Base-by-base conservation (phyloP, 1,140 invertebrate genomes). In the Popillia japonica region DNA sequence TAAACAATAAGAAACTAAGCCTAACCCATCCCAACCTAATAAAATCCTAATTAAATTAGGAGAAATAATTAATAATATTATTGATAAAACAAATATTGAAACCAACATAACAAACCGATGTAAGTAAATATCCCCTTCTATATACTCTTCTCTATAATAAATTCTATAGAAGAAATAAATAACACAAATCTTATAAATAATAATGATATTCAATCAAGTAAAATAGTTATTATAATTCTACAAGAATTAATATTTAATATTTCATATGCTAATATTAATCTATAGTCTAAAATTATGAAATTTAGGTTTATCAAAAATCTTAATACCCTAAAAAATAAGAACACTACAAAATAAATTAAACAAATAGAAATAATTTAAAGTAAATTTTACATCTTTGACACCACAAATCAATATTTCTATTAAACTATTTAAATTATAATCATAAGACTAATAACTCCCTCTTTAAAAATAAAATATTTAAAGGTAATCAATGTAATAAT, bases 141-240 rank as follows among this genome's bases (percentile, higher is more conserved):
- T 92, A 89, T 92, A 92, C 75, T 87, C 84, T 78, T 86, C 86
- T 84, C 88, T 91, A 87, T 92, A 92, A 84, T 86, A 86, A 86
- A 92, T 86, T 92, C 88, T 85, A 90, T 89, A 76, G 87, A 88
- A 84, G 90, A 90, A 91, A 92, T 92, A 84, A 91, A 87, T 83
- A 88, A 86, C 79, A 92, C 89, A 85, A 89, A 86, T 76, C 84
- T 86, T 83, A 90, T 89, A 90, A 90, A 90, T 84, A 90, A 84
- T 82, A 89, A 86, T 80, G 85, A 88, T 86, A 90, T 89, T 88
- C 87, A 90, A 89, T 91, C 90, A 80, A 91, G 87, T 87, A 89
- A 88, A 85, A 90, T 82, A 78, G 87, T 86, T 81, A 90, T 87
- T 77, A 87, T 83, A 86, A 90, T 83, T 82, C 75, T 85, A 79